Evolutionary conservation across 2,888 invertebrate species (phyloP), one percentile per base, ranked within the genome.

Genomic region (Odontocerum albicorne): DNA sequence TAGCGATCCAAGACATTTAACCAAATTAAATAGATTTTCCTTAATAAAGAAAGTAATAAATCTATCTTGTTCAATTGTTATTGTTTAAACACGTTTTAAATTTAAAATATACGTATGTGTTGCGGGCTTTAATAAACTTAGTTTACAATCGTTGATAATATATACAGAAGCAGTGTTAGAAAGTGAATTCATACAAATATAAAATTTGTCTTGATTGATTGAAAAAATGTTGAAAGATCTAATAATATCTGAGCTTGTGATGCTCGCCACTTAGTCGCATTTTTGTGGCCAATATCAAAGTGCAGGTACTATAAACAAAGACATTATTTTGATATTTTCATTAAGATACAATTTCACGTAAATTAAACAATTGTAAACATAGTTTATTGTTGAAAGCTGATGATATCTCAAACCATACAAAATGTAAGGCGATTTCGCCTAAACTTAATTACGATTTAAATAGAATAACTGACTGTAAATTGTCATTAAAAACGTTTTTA

Each of bases 401-500:
- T 20, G 39, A 49, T 20, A 55, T 55, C 49, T 6, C n/a, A 47
- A 49, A 55, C 57, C 60, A 57, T 60, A 57, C 57, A 49, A 43
- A 57, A 60, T 55, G 60, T 60, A 60, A 60, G 60, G 60, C 60
- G 60, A 60, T 60, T 60, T 60, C 60, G 60, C 53, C 60, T 60
- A 60, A 57, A 54, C 31, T 60, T 45, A 51, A 49, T 57, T 57
- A 54, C 43, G 31, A 57, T 46, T 44, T 43, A 46, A 56, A 44
- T 50, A 59, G 33, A 39, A 45, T 51, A 53, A 54, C 56, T 59
- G 59, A 55, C 59, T 59, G 59, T 59, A 59, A 59, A 57, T 44
- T 55, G 47, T 53, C 45, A 60, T 52, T 49, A 49, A 52, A 60
- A 54, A 51, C 43, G 51, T 55, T 44, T 55, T 49, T 32, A 49